Evolutionary conservation across 2,113 vertebrate species (phyloP).

Genomic region (Daubentonia madagascariensis): DNA sequence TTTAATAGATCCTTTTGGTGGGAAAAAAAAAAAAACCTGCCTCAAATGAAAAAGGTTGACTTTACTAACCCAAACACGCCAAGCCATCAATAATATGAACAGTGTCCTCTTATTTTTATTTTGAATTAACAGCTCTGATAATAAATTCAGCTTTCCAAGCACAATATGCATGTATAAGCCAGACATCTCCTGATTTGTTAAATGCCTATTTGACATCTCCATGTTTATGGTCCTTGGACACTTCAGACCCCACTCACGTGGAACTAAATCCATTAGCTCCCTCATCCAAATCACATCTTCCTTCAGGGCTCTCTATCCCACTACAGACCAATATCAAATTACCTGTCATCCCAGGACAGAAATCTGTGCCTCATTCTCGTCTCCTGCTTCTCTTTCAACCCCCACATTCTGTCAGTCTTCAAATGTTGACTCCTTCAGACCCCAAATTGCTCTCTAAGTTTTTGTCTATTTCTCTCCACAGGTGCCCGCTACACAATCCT

Average conservation of each 20-base stretch:
- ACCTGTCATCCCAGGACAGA: background rate
- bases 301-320: background rate
- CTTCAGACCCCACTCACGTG: background rate
- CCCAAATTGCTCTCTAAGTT: background rate
- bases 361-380: background rate
- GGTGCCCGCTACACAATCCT: no score
- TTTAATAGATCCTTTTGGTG: background rate
- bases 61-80: background rate
- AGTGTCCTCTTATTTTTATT: background rate
- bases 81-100: background rate
- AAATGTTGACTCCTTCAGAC: background rate
- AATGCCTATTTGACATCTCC: background rate
- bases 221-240: background rate
- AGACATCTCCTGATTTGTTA: background rate
- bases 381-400: background rate
- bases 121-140: background rate
- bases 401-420: background rate
- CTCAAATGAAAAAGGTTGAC: background rate
- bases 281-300: background rate
- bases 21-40: background rate
- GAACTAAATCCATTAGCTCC: background rate
- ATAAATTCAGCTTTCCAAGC: background rate
- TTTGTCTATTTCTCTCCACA: background rate
- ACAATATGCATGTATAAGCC: background rate
- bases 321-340: background rate